Base-by-base conservation (phyloP, 1,140 invertebrate species). In the Araneus ventricosus region DNA sequence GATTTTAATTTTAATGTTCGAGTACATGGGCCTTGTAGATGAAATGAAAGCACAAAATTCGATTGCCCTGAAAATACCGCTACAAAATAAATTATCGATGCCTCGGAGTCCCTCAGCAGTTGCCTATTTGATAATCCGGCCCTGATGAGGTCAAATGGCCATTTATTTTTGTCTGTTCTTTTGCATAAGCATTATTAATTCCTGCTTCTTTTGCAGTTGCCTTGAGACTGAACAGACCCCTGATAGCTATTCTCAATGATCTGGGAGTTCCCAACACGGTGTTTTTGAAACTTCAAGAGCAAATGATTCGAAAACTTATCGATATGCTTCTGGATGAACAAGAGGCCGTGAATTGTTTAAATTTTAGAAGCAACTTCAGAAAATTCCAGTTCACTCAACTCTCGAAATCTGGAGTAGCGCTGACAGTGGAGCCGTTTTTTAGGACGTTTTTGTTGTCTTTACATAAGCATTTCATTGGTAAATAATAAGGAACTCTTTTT, bases 181-280 rank as follows among this genome's bases (percentile, higher is more conserved):
- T 45, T 10, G 10, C 41, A 45, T 45, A 10, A 45, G 41, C 41
- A 45, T 45, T 45, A 45, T 45, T 45, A 45, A 10, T 45, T 10
- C 8, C 41, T 45, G 4, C 10, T 45, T 45, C 41, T 45, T 85
- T 91, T 91, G n/a, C 80, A 93, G 92, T 84, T 45, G 17, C 61
- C 27, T 63, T 94, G 22, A 87, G 82, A 8, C 89, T 94, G 4
- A 94, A 94, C 79, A 89, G 93, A 27, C 94, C 94, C 1, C 89
- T 94, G 20, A 94, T 94, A 17, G 90, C 94, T n/a, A 94, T 94
- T n/a, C 61, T 94, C 27, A 89, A 94, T 89, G 94, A 94, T 37
- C 37, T 93, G 27, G 93, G 93, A 6, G 80, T 94, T 7, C 7
- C 14, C 17, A 63, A 52, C 20, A 20, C 87, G 6, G 70, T 90